phyloP scores from a whole-genome alignment of 2,113 vertebrate species.

The Passer montanus region DNA sequence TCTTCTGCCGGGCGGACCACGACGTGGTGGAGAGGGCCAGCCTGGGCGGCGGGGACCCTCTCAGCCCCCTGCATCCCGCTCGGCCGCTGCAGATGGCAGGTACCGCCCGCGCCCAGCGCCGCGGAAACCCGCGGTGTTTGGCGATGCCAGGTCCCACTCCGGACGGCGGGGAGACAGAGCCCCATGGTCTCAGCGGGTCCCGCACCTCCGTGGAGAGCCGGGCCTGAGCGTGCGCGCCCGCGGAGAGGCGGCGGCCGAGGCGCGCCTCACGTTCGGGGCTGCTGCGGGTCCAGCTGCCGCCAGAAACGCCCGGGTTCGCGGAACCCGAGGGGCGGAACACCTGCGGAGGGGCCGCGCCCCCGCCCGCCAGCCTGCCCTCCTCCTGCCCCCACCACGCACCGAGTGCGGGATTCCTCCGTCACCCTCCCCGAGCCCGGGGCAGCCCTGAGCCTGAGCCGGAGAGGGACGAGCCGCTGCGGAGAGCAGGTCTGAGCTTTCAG shows the following conservation, averaged over 20 bases:
- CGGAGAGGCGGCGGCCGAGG: neutral
- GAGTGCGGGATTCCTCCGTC: neutral
- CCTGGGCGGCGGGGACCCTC: conserved; percentile 86
- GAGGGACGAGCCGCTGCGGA: neutral
- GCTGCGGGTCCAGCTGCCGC: neutral
- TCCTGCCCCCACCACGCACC: neutral
- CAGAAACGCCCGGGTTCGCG: neutral
- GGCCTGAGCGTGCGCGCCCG: neutral
- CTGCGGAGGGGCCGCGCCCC: neutral
- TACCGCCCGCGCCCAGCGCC: conserved; percentile 61
- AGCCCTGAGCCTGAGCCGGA: neutral
- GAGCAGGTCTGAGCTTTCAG: neutral
- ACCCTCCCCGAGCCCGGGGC: neutral
- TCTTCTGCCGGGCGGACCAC: conserved; percentile 96
- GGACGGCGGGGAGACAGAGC: neutral
- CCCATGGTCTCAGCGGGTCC: neutral
- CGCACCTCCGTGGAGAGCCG: neutral
- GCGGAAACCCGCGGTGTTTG: neutral
- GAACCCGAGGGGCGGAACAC: neutral
- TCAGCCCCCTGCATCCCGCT: conserved; percentile 91
- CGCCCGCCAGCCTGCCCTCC: neutral
- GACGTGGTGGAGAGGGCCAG: conserved; percentile 95
- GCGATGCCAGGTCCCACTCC: neutral
- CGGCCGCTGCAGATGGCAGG: conserved; percentile 98
- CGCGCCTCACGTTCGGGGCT: neutral